Evolutionary conservation across 1,140 invertebrate species (phyloP), one percentile per base, ranked within the genome.

Genomic region (Lanistes nyassanus): DNA sequence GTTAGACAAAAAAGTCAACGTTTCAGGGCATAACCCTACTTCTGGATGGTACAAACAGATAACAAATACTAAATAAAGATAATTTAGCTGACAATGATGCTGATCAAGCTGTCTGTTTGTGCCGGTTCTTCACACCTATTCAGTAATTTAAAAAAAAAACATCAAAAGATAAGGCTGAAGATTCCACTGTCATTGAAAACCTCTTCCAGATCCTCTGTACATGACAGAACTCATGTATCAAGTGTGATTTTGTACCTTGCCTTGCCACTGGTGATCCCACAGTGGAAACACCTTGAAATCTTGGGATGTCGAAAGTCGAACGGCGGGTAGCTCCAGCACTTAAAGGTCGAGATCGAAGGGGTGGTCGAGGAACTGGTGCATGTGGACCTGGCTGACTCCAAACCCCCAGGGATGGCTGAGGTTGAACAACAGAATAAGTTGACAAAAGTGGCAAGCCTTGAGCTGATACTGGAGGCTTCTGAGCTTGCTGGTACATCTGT

Each of bases 261-360:
- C 75, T 71, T 39, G 29, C 34, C 39, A 66, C n/a, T 64, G 76
- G 47, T 62, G 56, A 37, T 69, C 76, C 47, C 39, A 56, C 74
- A 2, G 65, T 58, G 2, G 64, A 37, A 39, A 75, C 36, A 11
- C 42, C n/a, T 64, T 56, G 74, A 23, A 75, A 58, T 29, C 75
- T 73, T 51, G 77, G 71, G 55, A 72, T 21, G 65, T 80, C 79
- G 74, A 74, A 77, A 21, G 78, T 66, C 26, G 74, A 67, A 37
- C 78, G 64, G 13, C 79, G 60, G 56, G 84, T 76, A 13, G 80
- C 74, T 34, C 85, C 86, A n/a, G 87, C 87, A 81, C 84, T 87
- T 0, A 87, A 74, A 13, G 87, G 87, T 51, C 87, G 76, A 19
- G 80, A 81, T 64, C 87, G 79, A 2, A 88, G 70, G 21, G 86